Evolutionary conservation across 2,113 vertebrate genomes (phyloP), one percentile per base, ranked within the genome.

Genomic region (Pedetes capensis): DNA sequence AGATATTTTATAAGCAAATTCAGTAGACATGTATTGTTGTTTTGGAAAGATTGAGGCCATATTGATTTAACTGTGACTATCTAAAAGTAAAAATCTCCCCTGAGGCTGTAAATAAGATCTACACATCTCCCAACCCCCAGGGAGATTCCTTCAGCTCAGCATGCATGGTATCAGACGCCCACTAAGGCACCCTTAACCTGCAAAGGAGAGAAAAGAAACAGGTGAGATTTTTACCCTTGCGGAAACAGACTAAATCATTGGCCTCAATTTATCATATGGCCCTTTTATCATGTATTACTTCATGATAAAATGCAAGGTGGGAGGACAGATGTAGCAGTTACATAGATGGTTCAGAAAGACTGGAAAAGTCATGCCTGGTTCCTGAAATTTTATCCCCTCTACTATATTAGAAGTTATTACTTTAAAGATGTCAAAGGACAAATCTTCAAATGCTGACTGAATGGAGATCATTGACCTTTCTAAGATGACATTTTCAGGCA

Each of bases 141-240:
- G 91, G 88, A 91, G 88, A 96, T 96, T 96, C 88, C 87, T 96
- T 80, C 87, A 80, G 90, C 63, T 69, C 82, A 87, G 49, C 49
- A 53, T 71, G 74, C 17, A 39, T 0, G 5, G 57, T 80, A 79
- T 88, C 83, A 75, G 51, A 94, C 89, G 74, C 95, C 68, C 16
- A 81, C 72, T 92, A 92, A 94, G 72, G 72, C 6, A 85, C 85
- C 85, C 85, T 95, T 95, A 97, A 95, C 87, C 96, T 91, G 79
- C 72, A 93, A 92, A 96, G 95, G 94, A 93, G 51, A 96, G 82
- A 89, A 91, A 89, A 94, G 95, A 96, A 95, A 88, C 78, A 94
- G 94, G 90, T 91, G 87, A 64, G 85, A 75, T 95, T 74, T 93
- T 69, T 92, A 80, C 49, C 95, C 96, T 83, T 29, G 74, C 94